Conservation (phyloP, 2,888 invertebrate species). For the Eilema griseolum region DNA sequence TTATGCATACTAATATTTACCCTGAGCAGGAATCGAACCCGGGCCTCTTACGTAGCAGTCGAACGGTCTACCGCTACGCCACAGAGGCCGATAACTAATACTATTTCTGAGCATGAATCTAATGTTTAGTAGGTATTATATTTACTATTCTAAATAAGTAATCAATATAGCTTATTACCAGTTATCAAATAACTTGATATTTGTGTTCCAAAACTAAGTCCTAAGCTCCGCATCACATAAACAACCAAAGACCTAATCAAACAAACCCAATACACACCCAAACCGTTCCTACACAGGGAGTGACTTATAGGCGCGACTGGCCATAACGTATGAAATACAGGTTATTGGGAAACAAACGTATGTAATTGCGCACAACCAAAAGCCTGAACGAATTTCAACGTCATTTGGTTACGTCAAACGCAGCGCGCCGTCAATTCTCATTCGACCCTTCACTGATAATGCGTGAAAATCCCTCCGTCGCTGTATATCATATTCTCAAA, state of each 20-base stretch:
- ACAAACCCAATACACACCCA: not conserved
- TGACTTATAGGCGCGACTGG: not conserved
- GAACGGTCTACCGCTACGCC: no score
- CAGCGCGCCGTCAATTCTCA: not conserved
- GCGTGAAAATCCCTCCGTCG: not conserved
- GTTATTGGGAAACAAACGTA: not conserved
- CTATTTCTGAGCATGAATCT: not conserved
- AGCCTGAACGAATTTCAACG: not conserved
- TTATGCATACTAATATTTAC: no score
- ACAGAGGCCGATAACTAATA: no score
- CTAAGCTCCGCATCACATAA: not conserved
- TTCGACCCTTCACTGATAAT: not conserved
- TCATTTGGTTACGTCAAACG: not conserved
- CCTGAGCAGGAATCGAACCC: no score
- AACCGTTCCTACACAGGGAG: not conserved
- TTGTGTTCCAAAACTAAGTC: not conserved
- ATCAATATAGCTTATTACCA: not conserved
- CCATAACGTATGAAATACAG: not conserved
- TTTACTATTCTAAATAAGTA: no score
- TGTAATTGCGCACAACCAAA: not conserved
- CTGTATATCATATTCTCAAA: no score
- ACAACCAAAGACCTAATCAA: not conserved
- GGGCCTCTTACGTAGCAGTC: no score
- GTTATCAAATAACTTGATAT: not conserved
- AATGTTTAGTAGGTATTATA: not conserved